Evolutionary conservation across 2,113 vertebrate genomes (phyloP), one percentile per base, ranked within the genome.

Genomic region (Bombycilla garrulus): DNA sequence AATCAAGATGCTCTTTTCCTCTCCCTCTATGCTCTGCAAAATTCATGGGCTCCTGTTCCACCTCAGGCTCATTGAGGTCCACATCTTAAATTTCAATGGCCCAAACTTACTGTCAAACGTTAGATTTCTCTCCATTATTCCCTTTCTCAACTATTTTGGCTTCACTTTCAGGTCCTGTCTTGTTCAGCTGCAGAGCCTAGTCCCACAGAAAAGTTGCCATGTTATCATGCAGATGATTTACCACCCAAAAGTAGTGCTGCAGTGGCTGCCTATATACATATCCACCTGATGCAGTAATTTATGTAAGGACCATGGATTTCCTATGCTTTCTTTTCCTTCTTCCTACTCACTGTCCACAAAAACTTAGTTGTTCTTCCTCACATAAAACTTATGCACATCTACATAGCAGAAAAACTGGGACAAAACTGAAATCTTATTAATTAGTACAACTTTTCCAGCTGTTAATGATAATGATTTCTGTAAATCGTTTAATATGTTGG

Each of bases 161-260:
- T 67, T n/a, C 12, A 76, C 19, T 72, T 67, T 47, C 47, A 56
- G 28, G 29, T 29, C 70, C 62, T 19, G 9, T 48, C 44, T 57
- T 60, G 7, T 28, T 64, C 40, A 76, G 9, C 9, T 3, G 2
- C 54, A 87, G 50, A 33, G 24, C 16, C 57, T 64, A 12, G 8
- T 11, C 11, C 36, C 9, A 6, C 0, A 1, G 28, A 57, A 51
- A 47, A 73, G 4, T 24, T 65, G 17, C 7, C 33, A 12, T 26
- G 8, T 70, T 69, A 11, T 33, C 45, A 21, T 5, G 54, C 4
- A 80, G 58, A 77, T 1, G 16, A 47, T 69, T 80, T 61, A 64
- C 31, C 4, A 3, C 10, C 5, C 57, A 76, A 42, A 38, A 62
- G 4, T 15, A 5, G 11, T 2, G 5, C 28, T 5, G 0, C 48